These are phyloP conservation scores for Irena cyanogastra DNA, from an alignment of 2,113 vertebrate species.

Conservation along the genomic window DNA sequence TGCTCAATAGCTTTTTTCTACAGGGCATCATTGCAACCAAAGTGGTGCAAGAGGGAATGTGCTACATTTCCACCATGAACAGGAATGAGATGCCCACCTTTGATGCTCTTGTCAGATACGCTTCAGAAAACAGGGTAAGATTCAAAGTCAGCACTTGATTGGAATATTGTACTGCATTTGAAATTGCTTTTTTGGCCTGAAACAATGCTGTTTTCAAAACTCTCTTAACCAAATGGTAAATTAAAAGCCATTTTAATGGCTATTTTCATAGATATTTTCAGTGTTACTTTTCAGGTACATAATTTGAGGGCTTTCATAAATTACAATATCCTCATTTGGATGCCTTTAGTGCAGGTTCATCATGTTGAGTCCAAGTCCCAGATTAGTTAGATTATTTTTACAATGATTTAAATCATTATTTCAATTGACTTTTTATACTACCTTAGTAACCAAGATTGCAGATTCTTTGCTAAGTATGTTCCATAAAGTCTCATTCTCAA, in stretches of 20 bases:
- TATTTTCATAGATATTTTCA: background rate
- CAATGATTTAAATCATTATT: background rate
- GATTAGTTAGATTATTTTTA: background rate
- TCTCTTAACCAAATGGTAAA: background rate
- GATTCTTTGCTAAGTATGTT: background rate
- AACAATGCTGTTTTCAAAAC: background rate
- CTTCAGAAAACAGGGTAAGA: background rate
- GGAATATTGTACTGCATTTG: background rate
- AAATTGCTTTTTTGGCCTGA: background rate
- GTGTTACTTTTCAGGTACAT: background rate
- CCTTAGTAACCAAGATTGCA: background rate
- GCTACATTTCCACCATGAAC: constrained; percentile 56
- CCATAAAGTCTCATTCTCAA: background rate
- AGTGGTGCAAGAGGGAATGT: background rate
- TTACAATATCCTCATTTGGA: background rate
- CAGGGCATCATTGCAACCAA: constrained; percentile 59
- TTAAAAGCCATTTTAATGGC: background rate
- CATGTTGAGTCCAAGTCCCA: background rate
- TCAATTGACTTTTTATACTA: background rate
- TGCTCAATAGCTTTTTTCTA: background rate
- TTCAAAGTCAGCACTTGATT: background rate
- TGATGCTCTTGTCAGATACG: background rate
- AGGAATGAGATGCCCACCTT: background rate
- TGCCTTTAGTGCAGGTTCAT: background rate
- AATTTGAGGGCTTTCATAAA: background rate